Conservation (phyloP, 2,888 invertebrate species). For the Priocnemis perturbator region DNA sequence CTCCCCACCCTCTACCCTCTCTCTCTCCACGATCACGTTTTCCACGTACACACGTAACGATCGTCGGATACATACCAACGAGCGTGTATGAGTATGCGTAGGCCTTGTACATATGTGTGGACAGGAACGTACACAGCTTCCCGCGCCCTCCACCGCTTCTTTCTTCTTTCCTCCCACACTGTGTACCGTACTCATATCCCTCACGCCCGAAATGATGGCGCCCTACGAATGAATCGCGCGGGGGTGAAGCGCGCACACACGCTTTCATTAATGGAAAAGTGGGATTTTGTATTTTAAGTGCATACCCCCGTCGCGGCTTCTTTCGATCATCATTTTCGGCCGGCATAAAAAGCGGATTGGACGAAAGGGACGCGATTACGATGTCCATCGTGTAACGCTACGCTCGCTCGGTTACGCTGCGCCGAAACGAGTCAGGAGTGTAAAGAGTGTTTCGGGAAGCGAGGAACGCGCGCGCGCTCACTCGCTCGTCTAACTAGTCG, state of each 20-base stretch:
- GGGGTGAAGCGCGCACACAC: conserved; percentile 55
- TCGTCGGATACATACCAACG: not conserved
- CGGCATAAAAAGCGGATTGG: conserved; percentile 9
- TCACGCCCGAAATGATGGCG: too few relatives aligned
- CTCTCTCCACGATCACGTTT: not conserved
- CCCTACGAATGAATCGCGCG: conserved; percentile 57
- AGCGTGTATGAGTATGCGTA: conserved; percentile 8
- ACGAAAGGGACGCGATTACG: conserved; percentile 18
- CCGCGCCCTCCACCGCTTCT: conserved; percentile 9
- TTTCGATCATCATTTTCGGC: conserved; percentile 21
- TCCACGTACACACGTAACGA: not conserved
- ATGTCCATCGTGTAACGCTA: too few relatives aligned
- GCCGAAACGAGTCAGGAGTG: too few relatives aligned
- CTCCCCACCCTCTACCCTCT: conserved; percentile 15
- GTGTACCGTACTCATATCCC: too few relatives aligned
- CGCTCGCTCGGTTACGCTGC: too few relatives aligned
- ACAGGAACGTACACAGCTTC: conserved; percentile 15
- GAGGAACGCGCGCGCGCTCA: too few relatives aligned
- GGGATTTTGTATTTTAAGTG: conserved; percentile 71
- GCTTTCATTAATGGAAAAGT: conserved; percentile 71
- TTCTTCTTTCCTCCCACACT: conserved; percentile 34
- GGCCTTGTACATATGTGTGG: conserved; percentile 12
- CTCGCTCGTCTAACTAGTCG: too few relatives aligned
- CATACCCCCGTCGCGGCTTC: conserved; percentile 64
- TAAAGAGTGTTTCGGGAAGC: too few relatives aligned